Evolutionary conservation across 2,888 invertebrate genomes (phyloP), one percentile per base, ranked within the genome.

Genomic region (Amiota minor): DNA sequence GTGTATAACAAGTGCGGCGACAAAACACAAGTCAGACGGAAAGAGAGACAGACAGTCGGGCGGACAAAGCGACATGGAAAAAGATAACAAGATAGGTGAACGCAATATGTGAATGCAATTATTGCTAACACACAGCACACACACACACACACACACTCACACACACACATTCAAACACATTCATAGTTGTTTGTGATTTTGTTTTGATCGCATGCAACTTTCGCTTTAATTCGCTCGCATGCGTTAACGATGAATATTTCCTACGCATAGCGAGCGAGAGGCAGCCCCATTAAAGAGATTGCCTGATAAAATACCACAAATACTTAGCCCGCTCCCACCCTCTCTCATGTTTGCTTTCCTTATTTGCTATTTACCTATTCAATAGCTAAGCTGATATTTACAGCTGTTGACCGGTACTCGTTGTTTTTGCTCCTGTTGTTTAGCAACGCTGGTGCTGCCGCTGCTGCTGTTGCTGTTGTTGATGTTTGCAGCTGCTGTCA

Each of bases 401-500:
- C 47, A 49, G 67, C 50, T 62, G 62, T 62, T 23, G 35, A 14
- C 62, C 35, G 45, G 62, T 35, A 2, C 14, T n/a, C 53, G 53
- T n/a, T 53, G 53, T 53, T 53, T 6, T 53, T 53, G 53, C 4
- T 53, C 14, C n/a, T 53, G 53, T 53, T 53, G 8, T 76, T 18
- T n/a, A n/a, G n/a, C n/a, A n/a, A 62, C 20, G 23, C 50, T 73
- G 71, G 35, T 70, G 59, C 20, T 45, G 77, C 69, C 53, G 77
- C 72, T 62, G 23, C 62, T 75, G 53, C 61, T 75, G n/a, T n/a
- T n/a, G n/a, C 71, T 74, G 73, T 72, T 73, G 80, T 79, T 35
- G 35, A 62, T 59, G 20, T 62, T 67, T 85, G 83, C 85, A 84
- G 83, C 85, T 83, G 84, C 83, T 84, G 83, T 84, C 83, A 83